A percentile compares a stretch with the other conserved stretches of the same genome.
phyloP scores from a whole-genome alignment of 1,140 invertebrate genomes.

The Campodea augens region DNA sequence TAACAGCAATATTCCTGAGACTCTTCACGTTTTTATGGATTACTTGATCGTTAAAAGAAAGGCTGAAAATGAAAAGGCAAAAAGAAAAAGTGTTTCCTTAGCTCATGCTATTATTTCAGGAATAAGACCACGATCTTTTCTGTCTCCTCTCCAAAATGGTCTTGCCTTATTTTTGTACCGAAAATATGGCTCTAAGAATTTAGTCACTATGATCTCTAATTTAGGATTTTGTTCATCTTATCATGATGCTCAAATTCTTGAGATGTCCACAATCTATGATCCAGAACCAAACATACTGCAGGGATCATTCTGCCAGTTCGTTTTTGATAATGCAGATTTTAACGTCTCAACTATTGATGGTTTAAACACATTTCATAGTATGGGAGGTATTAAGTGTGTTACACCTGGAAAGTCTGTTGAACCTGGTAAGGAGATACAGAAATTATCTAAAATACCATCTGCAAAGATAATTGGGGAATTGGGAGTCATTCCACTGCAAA shows the following conservation, averaged over 20 bases:
- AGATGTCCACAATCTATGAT: not conserved
- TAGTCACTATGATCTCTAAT: not conserved
- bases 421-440: not conserved
- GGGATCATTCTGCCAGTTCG: not conserved
- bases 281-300: not conserved
- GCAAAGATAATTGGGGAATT: not conserved
- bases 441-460: not conserved
- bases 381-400: not conserved
- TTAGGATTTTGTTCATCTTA: not conserved
- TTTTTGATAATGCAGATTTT: not conserved
- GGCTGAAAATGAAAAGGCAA: too few relatives aligned
- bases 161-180: not conserved
- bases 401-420: not conserved
- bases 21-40: too few relatives aligned
- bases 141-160: too few relatives aligned
- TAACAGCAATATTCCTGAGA: too few relatives aligned
- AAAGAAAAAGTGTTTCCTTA: too few relatives aligned
- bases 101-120: too few relatives aligned
- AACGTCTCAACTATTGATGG: too few relatives aligned
- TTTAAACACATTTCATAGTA: too few relatives aligned
- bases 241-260: not conserved
- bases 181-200: not conserved
- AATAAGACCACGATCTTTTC: too few relatives aligned
- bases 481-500: too few relatives aligned
- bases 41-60: too few relatives aligned